These are phyloP conservation scores for Bryconaethiops microstoma DNA, from an alignment of 2,797 vertebrate genomes.

Conservation along the genomic window DNA sequence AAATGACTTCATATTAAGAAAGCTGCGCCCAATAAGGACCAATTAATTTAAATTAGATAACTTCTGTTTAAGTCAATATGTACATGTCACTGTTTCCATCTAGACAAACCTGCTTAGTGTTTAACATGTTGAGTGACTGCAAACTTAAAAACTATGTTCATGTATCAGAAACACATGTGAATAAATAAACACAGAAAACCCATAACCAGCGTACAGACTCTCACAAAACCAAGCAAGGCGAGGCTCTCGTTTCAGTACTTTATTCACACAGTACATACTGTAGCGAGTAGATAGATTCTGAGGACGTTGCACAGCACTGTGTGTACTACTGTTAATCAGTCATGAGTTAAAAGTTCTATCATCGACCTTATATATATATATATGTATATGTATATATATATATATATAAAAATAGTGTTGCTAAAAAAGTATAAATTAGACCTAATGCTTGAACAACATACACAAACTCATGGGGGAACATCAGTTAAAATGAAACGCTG, in stretches of 20 bases:
- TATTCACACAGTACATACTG: constrained; percentile 97
- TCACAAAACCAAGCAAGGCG: neutral
- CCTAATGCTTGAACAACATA: constrained; percentile 94
- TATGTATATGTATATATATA: constrained; percentile 40
- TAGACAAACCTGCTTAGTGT: too few relatives aligned
- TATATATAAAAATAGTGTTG: constrained; percentile 99
- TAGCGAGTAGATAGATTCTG: constrained; percentile 91
- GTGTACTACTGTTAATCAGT: constrained; percentile 75
- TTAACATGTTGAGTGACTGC: too few relatives aligned
- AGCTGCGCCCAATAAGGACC: too few relatives aligned
- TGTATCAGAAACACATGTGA: too few relatives aligned
- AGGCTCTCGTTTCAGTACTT: constrained; percentile 67
- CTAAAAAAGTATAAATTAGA: constrained; percentile 99
- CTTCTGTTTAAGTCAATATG: too few relatives aligned
- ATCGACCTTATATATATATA: constrained; percentile 64
- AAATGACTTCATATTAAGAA: too few relatives aligned
- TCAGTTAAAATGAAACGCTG: constrained; percentile 84
- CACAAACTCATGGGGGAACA: constrained; percentile 89
- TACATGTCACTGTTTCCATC: too few relatives aligned
- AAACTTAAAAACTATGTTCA: too few relatives aligned
- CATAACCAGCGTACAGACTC: too few relatives aligned
- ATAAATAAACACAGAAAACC: too few relatives aligned
- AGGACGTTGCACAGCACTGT: constrained; percentile 89
- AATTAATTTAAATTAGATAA: too few relatives aligned
- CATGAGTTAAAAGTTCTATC: constrained; percentile 78